Percentiles rank a stretch among this genome's conserved stretches.
These are phyloP conservation scores for Chymomyza costata DNA, from an alignment of 1,140 invertebrate genomes.

Conservation along the genomic window DNA sequence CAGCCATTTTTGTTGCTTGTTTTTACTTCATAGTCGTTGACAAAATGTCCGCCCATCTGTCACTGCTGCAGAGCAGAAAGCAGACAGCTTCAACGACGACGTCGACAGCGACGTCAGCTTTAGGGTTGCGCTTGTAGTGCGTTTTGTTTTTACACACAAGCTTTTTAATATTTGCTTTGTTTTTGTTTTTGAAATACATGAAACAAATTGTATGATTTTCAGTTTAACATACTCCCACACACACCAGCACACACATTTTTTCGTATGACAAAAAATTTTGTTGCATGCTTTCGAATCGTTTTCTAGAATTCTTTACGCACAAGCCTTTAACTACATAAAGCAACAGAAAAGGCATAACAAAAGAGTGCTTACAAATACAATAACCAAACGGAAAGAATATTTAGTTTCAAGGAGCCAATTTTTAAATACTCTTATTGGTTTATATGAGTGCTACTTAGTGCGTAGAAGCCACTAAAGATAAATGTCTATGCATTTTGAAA, in stretches of 20 bases:
- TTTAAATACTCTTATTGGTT: too few relatives aligned
- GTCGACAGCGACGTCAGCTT: slow-evolving; percentile 46
- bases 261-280: too few relatives aligned
- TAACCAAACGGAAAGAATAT: slow-evolving; percentile 39
- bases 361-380: too few relatives aligned
- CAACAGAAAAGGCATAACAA: too few relatives aligned
- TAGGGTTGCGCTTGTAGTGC: slow-evolving; percentile 28
- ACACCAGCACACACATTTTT: too few relatives aligned
- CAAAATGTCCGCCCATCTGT: slow-evolving; percentile 70
- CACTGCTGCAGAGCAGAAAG: slow-evolving; percentile 45
- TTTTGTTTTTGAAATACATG: too few relatives aligned
- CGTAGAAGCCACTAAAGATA: too few relatives aligned
- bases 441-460: too few relatives aligned
- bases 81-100: too few relatives aligned
- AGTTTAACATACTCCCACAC: slow-evolving; percentile 7
- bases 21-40: slow-evolving; percentile 31
- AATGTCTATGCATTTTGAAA: too few relatives aligned
- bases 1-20: slow-evolving; percentile 49
- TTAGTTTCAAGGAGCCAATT: too few relatives aligned
- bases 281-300: slow-evolving; percentile 23
- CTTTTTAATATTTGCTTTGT: slow-evolving; percentile 14
- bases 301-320: slow-evolving; percentile 39
- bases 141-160: too few relatives aligned
- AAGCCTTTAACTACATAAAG: neutral
- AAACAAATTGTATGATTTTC: slow-evolving; percentile 53